A percentile compares a stretch with the other conserved stretches of the same genome.
Evolutionary conservation across 2,888 invertebrate species (phyloP).

Genomic region (Peribatodes rhomboidaria): DNA sequence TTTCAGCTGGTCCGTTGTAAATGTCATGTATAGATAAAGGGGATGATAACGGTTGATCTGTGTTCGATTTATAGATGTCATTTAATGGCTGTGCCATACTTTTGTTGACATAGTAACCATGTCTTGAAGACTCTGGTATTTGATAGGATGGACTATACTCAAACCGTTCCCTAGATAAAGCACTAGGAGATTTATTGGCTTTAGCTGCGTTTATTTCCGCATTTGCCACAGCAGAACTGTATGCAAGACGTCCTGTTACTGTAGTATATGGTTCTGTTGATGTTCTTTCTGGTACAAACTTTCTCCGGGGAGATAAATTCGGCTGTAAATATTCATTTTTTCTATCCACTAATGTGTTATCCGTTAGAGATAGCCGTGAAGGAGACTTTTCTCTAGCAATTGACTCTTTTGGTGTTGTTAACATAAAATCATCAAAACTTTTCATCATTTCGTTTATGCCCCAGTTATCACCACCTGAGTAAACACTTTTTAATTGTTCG

Average conservation of each 20-base stretch:
- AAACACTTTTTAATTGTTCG: constrained; percentile 90
- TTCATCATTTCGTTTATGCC: constrained; percentile 89
- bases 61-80: constrained; percentile 80
- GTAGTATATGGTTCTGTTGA: constrained; percentile 88
- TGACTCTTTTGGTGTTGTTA: constrained; percentile 82
- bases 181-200: constrained; percentile 80
- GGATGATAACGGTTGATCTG: constrained; percentile 83
- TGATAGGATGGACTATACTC: constrained; percentile 86
- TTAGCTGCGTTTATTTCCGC: constrained; percentile 87
- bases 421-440: constrained; percentile 87
- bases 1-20: constrained; percentile 85
- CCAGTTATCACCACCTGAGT: constrained; percentile 89
- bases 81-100: constrained; percentile 77
- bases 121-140: constrained; percentile 69
- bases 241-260: constrained; percentile 88
- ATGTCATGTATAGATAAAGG: constrained; percentile 89
- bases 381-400: constrained; percentile 85
- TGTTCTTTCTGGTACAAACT: constrained; percentile 85
- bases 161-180: constrained; percentile 86
- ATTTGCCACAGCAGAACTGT: constrained; percentile 89
- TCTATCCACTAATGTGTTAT: constrained; percentile 88
- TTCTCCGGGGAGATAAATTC: constrained; percentile 86
- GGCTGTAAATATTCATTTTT: constrained; percentile 87
- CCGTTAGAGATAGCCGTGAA: constrained; percentile 88
- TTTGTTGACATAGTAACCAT: constrained; percentile 75